Conservation (phyloP, 2,888 invertebrate species). For the Helicoverpa assulta region DNA sequence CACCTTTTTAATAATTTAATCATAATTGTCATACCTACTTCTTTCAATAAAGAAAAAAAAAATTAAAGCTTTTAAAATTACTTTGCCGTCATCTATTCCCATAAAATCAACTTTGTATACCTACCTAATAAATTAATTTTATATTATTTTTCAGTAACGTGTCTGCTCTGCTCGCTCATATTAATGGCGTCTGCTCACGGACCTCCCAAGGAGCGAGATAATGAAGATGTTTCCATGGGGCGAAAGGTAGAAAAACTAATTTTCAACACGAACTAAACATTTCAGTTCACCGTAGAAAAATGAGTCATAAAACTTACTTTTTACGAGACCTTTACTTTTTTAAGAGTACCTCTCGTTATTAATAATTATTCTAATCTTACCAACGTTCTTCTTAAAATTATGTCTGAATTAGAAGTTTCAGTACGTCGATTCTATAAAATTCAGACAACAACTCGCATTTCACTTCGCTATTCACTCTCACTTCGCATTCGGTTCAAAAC, state of each 20-base stretch:
- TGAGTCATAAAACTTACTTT: slow-evolving; percentile 14
- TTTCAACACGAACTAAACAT: slow-evolving; percentile 12
- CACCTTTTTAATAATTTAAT: no score
- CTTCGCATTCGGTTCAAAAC: no score
- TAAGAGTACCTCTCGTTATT: no score
- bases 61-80: neutral
- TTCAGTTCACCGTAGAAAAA: neutral
- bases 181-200: slow-evolving; percentile 75
- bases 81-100: neutral
- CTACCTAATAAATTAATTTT: slow-evolving; percentile 4
- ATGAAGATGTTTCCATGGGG: slow-evolving; percentile 85
- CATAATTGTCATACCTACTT: neutral
- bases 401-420: no score
- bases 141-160: slow-evolving; percentile 68
- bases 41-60: no score
- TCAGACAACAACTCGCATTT: no score
- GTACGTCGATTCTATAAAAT: no score
- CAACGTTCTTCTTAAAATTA: neutral
- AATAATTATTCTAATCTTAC: neutral
- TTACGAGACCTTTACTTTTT: no score
- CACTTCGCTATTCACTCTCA: no score
- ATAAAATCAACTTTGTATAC: no score
- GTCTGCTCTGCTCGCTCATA: slow-evolving; percentile 63
- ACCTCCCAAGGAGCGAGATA: slow-evolving; percentile 83
- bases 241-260: slow-evolving; percentile 81